Evolutionary conservation across 2,888 invertebrate species (phyloP), one percentile per base, ranked within the genome.

Genomic region (Eupithecia inturbata): DNA sequence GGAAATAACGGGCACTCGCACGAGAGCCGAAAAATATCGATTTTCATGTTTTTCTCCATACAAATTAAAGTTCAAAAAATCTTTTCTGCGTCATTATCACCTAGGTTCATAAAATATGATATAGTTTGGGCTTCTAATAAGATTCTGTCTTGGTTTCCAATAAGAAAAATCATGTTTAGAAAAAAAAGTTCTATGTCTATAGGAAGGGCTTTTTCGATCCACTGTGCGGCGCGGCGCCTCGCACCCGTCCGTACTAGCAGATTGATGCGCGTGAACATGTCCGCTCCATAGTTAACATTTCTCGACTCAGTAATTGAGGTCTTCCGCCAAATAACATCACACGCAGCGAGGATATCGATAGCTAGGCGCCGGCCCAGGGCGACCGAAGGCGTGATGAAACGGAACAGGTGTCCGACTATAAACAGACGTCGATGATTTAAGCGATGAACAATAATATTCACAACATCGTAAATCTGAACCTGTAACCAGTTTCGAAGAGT

Each of bases 241-340:
- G 87, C 86, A 86, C 86, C 87, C 87, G 84, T 82, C 82, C 82
- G 84, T 84, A 83, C 82, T n/a, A 83, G 81, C 82, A 84, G 82
- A 88, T 87, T 87, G 84, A 88, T 89, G 84, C 83, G 84, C 85
- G 84, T 81, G 84, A 84, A 84, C 85, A 86, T 84, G 84, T 84
- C 80, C 81, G 71, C 73, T 74, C n/a, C 45, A 73, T 76, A 77
- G 73, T 78, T 79, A 77, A 72, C 76, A 81, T 79, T 78, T 76
- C 77, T 75, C 74, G 77, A 79, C 80, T 81, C 77, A 77, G 76
- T 79, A 77, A 75, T 75, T 75, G 80, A 78, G 79, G 81, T 74
- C 78, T 79, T 74, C 73, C 78, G 76, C 68, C 67, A 75, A 77
- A 76, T 77, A 75, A 78, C 67, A 73, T 76, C 10, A 70, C 53